Base-by-base conservation (phyloP, 2,113 vertebrate species). In the Suncus etruscus region DNA sequence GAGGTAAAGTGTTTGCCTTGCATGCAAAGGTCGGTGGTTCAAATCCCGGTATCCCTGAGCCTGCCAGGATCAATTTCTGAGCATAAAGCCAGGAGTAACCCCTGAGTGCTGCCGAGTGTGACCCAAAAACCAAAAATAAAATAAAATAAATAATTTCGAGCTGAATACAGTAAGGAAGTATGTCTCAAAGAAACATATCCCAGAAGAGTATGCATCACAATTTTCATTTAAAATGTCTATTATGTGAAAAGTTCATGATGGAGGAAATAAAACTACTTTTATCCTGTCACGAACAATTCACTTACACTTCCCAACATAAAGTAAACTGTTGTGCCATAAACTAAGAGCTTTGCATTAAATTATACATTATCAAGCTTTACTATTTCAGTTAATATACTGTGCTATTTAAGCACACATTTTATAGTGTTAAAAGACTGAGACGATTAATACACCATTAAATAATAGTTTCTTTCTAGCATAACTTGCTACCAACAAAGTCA, bases 171-270 rank as follows among this genome's bases (percentile, higher is more conserved):
- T 32, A 92, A 91, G 94, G 83, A 95, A 73, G 89, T 95, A 96
- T 84, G 83, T 15, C 15, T 3, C 0, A 2, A 72, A 45, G 77
- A 51, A 94, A 79, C 48, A 93, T 25, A 95, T 84, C 68, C 63
- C 84, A 96, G 25, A 54, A 96, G 95, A 83, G 79, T 73, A 95
- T 91, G 91, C 39, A 91, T 81, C 24, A 2, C 20, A 92, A 39
- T 61, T 92, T 80, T 86, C 11, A 4, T 68, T 32, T 18, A 92
- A 96, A 82, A 10, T 92, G 18, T 31, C 27, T 85, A 74, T 87
- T 96, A 95, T 94, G 95, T 91, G 50, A 86, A 96, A 96, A 96
- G 16, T 31, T 75, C 22, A 88, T 75, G 50, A 84, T 92, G 58
- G 92, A 92, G 77, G 39, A 93, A 87, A 85, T 82, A 18, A 86